Evolutionary conservation across 2,797 vertebrate species (phyloP), one percentile per base, ranked within the genome.

Genomic region (Lycodopsis pacificus): DNA sequence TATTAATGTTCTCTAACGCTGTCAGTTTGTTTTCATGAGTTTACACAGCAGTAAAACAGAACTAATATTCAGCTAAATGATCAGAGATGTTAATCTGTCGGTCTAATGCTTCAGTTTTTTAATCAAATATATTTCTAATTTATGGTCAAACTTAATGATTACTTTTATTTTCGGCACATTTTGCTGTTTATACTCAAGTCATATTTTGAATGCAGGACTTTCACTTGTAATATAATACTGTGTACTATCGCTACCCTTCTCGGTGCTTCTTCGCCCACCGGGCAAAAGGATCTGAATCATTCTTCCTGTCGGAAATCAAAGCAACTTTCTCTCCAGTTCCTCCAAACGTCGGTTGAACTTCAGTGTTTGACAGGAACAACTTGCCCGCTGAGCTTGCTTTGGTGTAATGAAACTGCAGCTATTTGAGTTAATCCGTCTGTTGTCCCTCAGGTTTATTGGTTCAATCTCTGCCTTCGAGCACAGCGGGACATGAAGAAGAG

Each of bases 321-420:
- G 66, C 40, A 69, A 5, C 38, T 71, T 12, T 65, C 13, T 0
- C 38, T 70, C n/a, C 32, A 34, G 12, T 27, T 73, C 51, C 65
- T 58, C 25, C 3, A 30, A 15, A 7, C 36, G 36, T 5, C 30
- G 30, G 57, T 15, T 71, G 56, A 20, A 22, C 77, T 61, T 76
- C 44, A 40, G 11, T 76, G 58, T 83, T 81, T 79, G 57, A 72
- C 63, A 63, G 36, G 32, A 69, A 32, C 17, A 56, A 48, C 68
- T 44, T 64, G 51, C 34, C 58, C 15, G 3, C 72, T 64, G 70
- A 73, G 66, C 65, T 73, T 73, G 56, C 46, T 63, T 66, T 51
- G 56, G 57, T 77, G 64, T 25, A 58, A 71, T 86, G 48, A 82
- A 90, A 68, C 73, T 71, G 32, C 42, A 38, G 49, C 62, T 77